A percentile compares a stretch with the other conserved stretches of the same genome.
These are phyloP conservation scores for Drosophila peninsularis DNA, from an alignment of 2,888 invertebrate species.

Conservation along the genomic window DNA sequence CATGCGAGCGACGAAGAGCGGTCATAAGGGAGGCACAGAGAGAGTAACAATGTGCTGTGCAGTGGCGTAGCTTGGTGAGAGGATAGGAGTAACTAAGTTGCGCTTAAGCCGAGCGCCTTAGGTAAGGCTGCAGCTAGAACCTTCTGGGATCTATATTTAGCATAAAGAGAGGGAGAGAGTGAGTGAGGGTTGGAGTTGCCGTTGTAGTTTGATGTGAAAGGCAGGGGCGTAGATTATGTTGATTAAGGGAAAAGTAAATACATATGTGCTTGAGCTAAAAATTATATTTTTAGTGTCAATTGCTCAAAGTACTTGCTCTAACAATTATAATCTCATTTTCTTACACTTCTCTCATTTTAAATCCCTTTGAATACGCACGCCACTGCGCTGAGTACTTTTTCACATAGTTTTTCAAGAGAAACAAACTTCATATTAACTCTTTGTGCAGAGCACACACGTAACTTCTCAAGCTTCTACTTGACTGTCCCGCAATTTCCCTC, in stretches of 20 bases:
- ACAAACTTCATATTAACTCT: constrained; percentile 60
- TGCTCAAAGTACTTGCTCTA: too few relatives aligned
- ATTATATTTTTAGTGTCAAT: not conserved
- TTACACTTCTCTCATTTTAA: not conserved
- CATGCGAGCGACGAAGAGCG: constrained; percentile 11
- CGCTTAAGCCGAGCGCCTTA: not conserved
- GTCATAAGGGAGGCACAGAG: not conserved
- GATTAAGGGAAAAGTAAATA: not conserved
- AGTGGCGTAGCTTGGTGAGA: constrained; percentile 25
- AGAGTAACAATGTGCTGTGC: constrained; percentile 15
- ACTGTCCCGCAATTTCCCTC: not conserved
- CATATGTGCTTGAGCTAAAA: not conserved
- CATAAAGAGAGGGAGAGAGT: not conserved
- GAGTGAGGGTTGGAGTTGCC: not conserved
- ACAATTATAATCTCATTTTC: not conserved
- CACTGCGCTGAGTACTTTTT: constrained; percentile 46
- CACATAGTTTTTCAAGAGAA: constrained; percentile 56
- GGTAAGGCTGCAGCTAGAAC: too few relatives aligned
- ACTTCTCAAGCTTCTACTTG: constrained; percentile 41
- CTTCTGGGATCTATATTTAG: not conserved
- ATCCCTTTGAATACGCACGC: not conserved
- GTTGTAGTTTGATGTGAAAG: too few relatives aligned
- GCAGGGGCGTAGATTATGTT: not conserved
- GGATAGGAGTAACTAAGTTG: not conserved
- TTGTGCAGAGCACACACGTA: constrained; percentile 48